These are phyloP conservation scores for Cyclophora punctaria DNA, from an alignment of 2,888 invertebrate species.

Conservation along the genomic window DNA sequence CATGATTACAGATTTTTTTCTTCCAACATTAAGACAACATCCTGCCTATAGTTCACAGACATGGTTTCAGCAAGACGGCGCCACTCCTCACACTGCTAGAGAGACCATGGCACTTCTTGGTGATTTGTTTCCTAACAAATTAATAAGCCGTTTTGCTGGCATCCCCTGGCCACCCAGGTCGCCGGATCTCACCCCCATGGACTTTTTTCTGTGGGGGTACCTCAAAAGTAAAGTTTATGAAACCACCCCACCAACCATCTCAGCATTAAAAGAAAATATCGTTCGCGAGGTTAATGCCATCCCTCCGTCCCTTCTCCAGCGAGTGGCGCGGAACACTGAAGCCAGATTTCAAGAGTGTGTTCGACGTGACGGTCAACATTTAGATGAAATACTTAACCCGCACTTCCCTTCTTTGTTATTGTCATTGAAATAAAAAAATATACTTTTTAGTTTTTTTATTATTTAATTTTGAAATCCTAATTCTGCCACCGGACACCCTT, in stretches of 20 bases:
- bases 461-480: conserved; percentile 5
- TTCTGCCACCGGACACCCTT: conserved; percentile 7
- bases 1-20: too few relatives aligned
- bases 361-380: conserved; percentile 4
- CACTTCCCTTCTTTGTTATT: not conserved
- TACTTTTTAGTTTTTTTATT: not conserved
- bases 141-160: conserved; percentile 7
- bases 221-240: conserved; percentile 9
- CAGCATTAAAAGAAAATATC: conserved; percentile 4
- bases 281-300: too few relatives aligned
- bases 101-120: too few relatives aligned
- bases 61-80: too few relatives aligned
- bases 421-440: conserved; percentile 1
- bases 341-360: conserved; percentile 2
- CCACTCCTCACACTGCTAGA: too few relatives aligned
- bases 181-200: conserved; percentile 14
- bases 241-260: conserved; percentile 1
- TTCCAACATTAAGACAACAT: too few relatives aligned
- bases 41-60: too few relatives aligned
- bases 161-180: conserved; percentile 16
- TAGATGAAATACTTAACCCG: conserved; percentile 1
- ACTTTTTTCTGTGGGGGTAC: conserved; percentile 13
- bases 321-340: conserved; percentile 2
- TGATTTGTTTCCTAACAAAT: too few relatives aligned
- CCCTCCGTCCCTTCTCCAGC: not conserved